Evolutionary conservation across 1,140 invertebrate genomes (phyloP).

Genomic region (Drosophila aff.): DNA sequence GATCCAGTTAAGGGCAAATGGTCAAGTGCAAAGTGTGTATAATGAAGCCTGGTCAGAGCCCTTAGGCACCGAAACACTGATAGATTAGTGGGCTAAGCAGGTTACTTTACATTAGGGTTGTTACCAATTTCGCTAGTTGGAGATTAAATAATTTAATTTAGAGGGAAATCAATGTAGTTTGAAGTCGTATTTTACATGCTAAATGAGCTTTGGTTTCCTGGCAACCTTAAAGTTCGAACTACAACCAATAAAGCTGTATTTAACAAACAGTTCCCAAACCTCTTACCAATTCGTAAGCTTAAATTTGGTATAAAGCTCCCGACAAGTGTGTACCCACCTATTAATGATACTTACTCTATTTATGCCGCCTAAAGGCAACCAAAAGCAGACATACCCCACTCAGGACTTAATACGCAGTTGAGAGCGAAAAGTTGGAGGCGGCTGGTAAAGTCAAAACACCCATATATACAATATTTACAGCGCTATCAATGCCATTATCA

Average conservation of each 20-base stretch:
- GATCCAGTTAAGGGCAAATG: slow-evolving; percentile 14
- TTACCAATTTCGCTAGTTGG: not conserved
- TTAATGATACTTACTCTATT: slow-evolving; percentile 7
- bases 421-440: slow-evolving; percentile 16
- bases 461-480: slow-evolving; percentile 68
- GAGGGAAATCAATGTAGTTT: not conserved
- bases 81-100: slow-evolving; percentile 12
- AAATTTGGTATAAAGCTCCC: slow-evolving; percentile 5
- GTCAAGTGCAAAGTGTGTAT: slow-evolving; percentile 31
- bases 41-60: slow-evolving; percentile 11
- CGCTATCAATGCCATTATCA: slow-evolving; percentile 80
- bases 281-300: slow-evolving; percentile 23
- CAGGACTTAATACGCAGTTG: slow-evolving; percentile 2
- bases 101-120: not conserved
- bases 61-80: slow-evolving; percentile 10
- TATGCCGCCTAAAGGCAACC: not conserved
- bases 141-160: not conserved
- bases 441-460: slow-evolving; percentile 25
- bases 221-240: not conserved
- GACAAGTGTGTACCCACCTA: slow-evolving; percentile 44
- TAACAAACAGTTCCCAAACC: not conserved
- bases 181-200: not conserved
- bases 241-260: slow-evolving; percentile 20
- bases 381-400: not conserved
- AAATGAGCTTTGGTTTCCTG: not conserved